Conservation (phyloP, 2,888 invertebrate species). For the Ornithoptera priamus region DNA sequence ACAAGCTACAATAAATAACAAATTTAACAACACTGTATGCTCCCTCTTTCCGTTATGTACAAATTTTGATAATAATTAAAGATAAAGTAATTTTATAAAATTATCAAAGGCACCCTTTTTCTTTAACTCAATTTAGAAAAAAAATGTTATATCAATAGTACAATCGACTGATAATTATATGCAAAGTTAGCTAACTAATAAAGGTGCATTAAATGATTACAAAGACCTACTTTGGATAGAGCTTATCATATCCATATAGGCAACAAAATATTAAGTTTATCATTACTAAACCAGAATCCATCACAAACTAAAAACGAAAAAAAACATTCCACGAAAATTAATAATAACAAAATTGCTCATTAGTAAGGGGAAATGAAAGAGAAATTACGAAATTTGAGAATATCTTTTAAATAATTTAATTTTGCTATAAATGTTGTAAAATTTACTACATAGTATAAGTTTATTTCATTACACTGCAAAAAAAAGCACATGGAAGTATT, state of each 20-base stretch:
- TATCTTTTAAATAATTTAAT: background rate
- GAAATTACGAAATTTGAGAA: background rate
- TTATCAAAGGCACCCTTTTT: background rate
- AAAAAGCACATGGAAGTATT: background rate
- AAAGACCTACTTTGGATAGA: too few relatives aligned
- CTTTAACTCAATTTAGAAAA: background rate
- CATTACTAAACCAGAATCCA: background rate
- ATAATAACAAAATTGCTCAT: background rate
- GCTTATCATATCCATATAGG: background rate
- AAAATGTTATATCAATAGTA: background rate
- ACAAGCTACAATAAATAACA: conserved; percentile 74
- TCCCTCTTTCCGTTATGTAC: conserved; percentile 61
- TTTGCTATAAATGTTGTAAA: background rate
- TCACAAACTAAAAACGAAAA: background rate
- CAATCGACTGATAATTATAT: too few relatives aligned
- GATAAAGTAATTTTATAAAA: background rate
- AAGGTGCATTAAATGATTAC: too few relatives aligned
- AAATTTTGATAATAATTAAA: background rate
- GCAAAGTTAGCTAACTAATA: too few relatives aligned
- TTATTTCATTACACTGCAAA: background rate
- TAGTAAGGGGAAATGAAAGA: background rate
- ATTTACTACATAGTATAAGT: background rate
- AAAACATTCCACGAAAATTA: background rate
- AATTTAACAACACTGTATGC: conserved; percentile 68
- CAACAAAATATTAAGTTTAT: background rate